A percentile compares a stretch with the other conserved stretches of the same genome.
Conservation (phyloP, 2,888 invertebrate genomes). For the Drosophila melanosoma region DNA sequence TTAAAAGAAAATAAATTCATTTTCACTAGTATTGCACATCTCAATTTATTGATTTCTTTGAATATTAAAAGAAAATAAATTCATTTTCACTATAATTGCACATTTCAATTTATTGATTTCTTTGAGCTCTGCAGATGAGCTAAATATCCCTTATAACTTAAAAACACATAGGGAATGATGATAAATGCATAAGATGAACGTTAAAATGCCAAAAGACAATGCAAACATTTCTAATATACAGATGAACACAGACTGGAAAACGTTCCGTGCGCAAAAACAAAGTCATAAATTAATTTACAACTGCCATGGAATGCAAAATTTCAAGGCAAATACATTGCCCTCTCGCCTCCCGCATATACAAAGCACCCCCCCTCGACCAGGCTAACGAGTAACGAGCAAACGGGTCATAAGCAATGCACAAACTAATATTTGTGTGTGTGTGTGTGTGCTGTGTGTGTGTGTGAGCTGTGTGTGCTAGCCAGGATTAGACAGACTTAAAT, state of each 20-base stretch:
- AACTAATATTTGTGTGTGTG: conserved; percentile 44
- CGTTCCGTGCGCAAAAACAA: conserved; percentile 42
- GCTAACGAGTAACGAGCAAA: neutral
- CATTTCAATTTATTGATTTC: neutral
- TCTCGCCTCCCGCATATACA: conserved; percentile 13
- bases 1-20: neutral
- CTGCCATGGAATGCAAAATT: conserved; percentile 67
- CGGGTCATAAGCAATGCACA: conserved; percentile 36
- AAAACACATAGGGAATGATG: conserved; percentile 15
- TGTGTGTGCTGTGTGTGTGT: conserved; percentile 23
- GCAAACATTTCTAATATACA: conserved; percentile 37
- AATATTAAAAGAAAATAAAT: neutral
- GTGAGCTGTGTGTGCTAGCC: conserved; percentile 14
- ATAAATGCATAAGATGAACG: conserved; percentile 43
- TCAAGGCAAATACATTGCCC: conserved; percentile 32
- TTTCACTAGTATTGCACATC: neutral
- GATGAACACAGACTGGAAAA: conserved; percentile 24
- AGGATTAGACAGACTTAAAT: conserved; percentile 71
- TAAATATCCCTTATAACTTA: neutral
- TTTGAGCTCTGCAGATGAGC: neutral
- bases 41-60: no score
- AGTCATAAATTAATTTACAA: conserved; percentile 75
- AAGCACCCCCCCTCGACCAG: neutral
- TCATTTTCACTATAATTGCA: neutral
- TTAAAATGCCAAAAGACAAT: conserved; percentile 53